These are phyloP conservation scores for Adoxophyes honmai DNA, from an alignment of 1,140 invertebrate species.

Conservation along the genomic window DNA sequence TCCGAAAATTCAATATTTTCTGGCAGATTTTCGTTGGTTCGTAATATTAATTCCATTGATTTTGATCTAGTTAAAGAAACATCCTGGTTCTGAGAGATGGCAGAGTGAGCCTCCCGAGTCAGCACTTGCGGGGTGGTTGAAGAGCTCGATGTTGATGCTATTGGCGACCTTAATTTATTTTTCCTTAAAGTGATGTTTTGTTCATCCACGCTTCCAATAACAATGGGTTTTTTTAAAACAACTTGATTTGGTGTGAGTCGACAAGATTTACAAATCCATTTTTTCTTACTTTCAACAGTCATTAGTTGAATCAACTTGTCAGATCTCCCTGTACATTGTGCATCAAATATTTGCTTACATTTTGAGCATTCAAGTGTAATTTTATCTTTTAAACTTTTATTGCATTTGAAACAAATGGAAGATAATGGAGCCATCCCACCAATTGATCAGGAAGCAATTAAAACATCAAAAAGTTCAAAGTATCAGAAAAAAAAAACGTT, in stretches of 20 bases:
- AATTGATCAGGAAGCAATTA: background rate
- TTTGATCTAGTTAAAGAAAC: background rate
- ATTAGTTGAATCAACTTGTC: background rate
- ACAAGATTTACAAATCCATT: background rate
- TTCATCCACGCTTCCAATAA: background rate
- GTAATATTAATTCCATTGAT: background rate
- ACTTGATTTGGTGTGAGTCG: background rate
- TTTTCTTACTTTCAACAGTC: background rate
- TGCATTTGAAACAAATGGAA: background rate
- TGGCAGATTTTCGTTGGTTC: background rate
- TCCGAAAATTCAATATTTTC: background rate
- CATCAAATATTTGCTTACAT: background rate
- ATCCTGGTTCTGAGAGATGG: background rate
- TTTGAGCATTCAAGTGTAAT: background rate
- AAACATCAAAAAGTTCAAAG: too few species aligned
- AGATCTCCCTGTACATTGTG: background rate
- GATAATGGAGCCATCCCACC: background rate
- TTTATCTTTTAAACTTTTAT: background rate
- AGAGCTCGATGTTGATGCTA: background rate
- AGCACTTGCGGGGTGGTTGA: background rate
- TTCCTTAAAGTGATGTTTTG: background rate
- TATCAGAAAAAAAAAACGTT: too few species aligned
- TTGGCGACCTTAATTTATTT: background rate
- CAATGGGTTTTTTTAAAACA: background rate
- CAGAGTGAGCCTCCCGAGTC: background rate